Evolutionary conservation across 1,140 invertebrate species (phyloP).

Genomic region (Cydia fagiglandana): DNA sequence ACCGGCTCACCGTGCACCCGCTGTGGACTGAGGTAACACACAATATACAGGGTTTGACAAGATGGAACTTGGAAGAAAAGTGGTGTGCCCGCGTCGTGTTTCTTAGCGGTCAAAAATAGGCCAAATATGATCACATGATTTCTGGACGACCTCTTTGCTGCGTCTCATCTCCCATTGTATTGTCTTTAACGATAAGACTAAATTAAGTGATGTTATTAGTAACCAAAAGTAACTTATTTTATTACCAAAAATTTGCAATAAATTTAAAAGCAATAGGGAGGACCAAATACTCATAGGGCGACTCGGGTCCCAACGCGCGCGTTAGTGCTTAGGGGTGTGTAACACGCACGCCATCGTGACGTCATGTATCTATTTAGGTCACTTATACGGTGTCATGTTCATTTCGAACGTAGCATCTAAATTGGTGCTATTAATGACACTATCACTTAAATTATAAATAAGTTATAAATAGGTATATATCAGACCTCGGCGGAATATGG

Average conservation of each 20-base stretch:
- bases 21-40: conserved; percentile 67
- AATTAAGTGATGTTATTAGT: too few species aligned
- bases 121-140: too few species aligned
- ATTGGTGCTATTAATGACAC: neutral
- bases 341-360: neutral
- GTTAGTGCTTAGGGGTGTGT: neutral
- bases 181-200: too few species aligned
- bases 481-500: too few species aligned
- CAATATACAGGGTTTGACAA: neutral
- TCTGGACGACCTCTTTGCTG: too few species aligned
- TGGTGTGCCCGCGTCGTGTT: too few species aligned
- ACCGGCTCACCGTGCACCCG: conserved; percentile 78
- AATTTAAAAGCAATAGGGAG: too few species aligned
- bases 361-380: neutral
- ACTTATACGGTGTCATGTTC: neutral
- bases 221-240: too few species aligned
- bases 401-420: neutral
- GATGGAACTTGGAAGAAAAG: too few species aligned
- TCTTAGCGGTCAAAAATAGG: too few species aligned
- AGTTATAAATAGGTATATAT: neutral
- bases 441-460: neutral
- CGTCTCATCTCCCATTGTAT: too few species aligned
- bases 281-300: neutral
- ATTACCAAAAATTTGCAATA: too few species aligned
- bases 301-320: neutral